These are phyloP conservation scores for Phortica variegata DNA, from an alignment of 1,140 invertebrate genomes.

Conservation along the genomic window DNA sequence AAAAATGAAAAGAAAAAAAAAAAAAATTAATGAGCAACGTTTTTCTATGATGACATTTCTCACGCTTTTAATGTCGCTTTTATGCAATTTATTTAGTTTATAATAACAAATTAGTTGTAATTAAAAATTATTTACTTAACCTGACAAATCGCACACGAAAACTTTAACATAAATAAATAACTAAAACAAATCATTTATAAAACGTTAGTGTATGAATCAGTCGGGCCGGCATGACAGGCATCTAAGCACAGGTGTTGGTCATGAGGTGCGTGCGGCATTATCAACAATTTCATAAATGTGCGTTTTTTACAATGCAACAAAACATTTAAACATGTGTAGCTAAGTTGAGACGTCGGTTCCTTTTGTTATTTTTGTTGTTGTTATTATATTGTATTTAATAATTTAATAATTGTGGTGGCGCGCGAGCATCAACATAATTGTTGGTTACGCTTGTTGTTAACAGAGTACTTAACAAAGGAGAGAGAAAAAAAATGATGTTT, in stretches of 20 bases:
- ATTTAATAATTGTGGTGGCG: too few relatives aligned
- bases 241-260: background rate
- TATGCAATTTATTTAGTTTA: conserved; percentile 8
- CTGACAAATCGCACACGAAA: background rate
- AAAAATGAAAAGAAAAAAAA: background rate
- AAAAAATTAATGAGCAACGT: conserved; percentile 25
- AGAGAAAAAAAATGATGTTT: too few relatives aligned
- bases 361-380: background rate
- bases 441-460: too few relatives aligned
- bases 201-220: background rate
- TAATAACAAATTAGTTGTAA: conserved; percentile 37
- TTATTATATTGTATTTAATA: too few relatives aligned
- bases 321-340: background rate
- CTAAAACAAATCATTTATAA: background rate
- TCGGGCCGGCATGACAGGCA: background rate
- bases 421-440: too few relatives aligned
- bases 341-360: background rate
- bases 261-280: background rate
- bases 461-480: too few relatives aligned
- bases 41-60: conserved; percentile 30
- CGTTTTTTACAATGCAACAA: background rate
- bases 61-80: conserved; percentile 16
- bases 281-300: background rate
- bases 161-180: background rate
- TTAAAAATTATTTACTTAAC: conserved; percentile 28